Percentiles rank a stretch among this genome's conserved stretches.
Conservation (phyloP, 2,797 vertebrate species). For the Zenarchopterus dispar region DNA sequence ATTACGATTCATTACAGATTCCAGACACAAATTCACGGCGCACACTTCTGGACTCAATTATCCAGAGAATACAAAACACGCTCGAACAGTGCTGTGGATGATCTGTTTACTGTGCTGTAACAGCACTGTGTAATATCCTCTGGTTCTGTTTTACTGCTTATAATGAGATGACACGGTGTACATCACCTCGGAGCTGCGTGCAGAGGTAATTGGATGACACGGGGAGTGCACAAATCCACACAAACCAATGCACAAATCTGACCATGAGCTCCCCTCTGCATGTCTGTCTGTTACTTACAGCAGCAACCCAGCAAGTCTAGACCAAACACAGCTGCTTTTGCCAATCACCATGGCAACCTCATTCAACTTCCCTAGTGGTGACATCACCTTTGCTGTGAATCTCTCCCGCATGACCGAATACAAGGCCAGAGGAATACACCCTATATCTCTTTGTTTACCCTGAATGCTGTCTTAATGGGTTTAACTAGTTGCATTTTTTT, state of each 20-base stretch:
- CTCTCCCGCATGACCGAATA: constrained; percentile 29
- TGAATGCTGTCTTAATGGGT: too few relatives aligned
- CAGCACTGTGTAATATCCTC: constrained; percentile 48
- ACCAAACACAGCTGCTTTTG: constrained; percentile 47
- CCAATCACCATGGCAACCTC: constrained; percentile 69
- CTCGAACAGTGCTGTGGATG: not conserved
- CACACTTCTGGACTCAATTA: constrained; percentile 49
- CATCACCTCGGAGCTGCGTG: constrained; percentile 48
- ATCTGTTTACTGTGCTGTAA: constrained; percentile 37
- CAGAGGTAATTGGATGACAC: constrained; percentile 57
- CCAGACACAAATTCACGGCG: constrained; percentile 3
- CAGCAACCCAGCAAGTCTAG: constrained; percentile 55
- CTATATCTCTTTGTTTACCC: not conserved
- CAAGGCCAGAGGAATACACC: not conserved
- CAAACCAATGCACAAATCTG: not conserved
- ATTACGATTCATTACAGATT: constrained; percentile 6
- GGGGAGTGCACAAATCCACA: constrained; percentile 7
- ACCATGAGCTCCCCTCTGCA: constrained; percentile 11
- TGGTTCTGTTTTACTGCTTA: constrained; percentile 54
- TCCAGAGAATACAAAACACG: constrained; percentile 23
- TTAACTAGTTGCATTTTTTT: too few relatives aligned
- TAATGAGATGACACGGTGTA: constrained; percentile 59
- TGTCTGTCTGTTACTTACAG: constrained; percentile 30
- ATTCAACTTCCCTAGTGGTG: constrained; percentile 57
- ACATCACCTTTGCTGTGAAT: constrained; percentile 61